Base-by-base conservation (phyloP, 2,113 vertebrate species). In the Laterallus jamaicensis region DNA sequence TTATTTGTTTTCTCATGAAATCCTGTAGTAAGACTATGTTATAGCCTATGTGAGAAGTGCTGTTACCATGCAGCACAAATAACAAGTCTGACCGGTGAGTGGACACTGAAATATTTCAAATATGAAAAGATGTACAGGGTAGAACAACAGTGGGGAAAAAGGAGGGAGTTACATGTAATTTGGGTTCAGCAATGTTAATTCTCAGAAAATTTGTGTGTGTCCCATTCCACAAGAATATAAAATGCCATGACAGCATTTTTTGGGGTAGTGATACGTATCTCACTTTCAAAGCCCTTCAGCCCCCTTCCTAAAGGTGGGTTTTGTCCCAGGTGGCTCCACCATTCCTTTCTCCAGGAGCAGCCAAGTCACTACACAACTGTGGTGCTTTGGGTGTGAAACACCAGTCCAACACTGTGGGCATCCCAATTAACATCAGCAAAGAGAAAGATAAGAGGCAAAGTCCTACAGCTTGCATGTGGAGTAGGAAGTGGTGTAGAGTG, bases 331-430 rank as follows among this genome's bases (percentile, higher is more conserved):
- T 85, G n/a, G 22, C n/a, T 88, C 40, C 14, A 0, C 3, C 49
- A 15, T 42, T 16, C 10, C 26, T 37, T 60, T 26, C 2, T 54
- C 6, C 29, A 24, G 59, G 44, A 83, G 29, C 39, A 55, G 3
- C 9, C 32, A 37, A 47, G 58, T n/a, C 28, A 63, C 39, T 29
- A 3, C 0, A 10, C 8, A 14, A 0, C 0, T 0, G 0, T n/a
- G 16, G 19, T 35, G 39, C 29, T 83, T 66, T 66, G 29, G 9
- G n/a, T 42, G 17, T 8, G 67, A 35, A 40, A 3, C 35, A 19
- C 29, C 56, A 26, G 13, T 40, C 8, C 0, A 31, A 15, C 28
- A 15, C 16, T 39, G 15, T n/a, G 49, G 26, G 18, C 15, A 11
- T 58, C 28, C 64, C 69, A 16, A 32, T 66, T 26, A n/a, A n/a